Conservation (phyloP, 2,113 vertebrate species). For the Phyllostomus hastatus region DNA sequence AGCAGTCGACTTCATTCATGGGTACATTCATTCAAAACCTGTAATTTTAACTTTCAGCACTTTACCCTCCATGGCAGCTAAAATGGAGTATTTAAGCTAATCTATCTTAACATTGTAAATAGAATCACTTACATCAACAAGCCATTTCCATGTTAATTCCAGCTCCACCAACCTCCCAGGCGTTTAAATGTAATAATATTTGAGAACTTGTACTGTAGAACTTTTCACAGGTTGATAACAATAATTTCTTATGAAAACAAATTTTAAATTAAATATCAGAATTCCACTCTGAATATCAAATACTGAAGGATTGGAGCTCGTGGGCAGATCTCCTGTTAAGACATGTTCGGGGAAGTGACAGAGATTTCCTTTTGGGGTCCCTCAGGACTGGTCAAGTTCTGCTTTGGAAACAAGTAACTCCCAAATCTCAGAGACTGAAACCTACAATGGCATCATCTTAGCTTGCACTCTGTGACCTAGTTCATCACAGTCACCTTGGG, state of each 20-base stretch:
- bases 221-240: background rate
- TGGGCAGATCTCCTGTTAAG: background rate
- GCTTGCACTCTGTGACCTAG: background rate
- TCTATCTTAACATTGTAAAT: slow-evolving; percentile 61
- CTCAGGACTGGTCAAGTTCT: background rate
- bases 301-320: background rate
- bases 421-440: background rate
- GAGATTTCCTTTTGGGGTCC: background rate
- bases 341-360: background rate
- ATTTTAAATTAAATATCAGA: background rate
- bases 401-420: background rate
- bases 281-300: background rate
- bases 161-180: background rate
- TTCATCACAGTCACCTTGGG: background rate
- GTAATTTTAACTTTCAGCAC: slow-evolving; percentile 68
- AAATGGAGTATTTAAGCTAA: slow-evolving; percentile 46
- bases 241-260: slow-evolving; percentile 20
- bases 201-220: background rate
- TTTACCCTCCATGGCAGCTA: slow-evolving; percentile 45
- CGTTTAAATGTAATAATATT: slow-evolving; percentile 56
- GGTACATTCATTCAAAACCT: slow-evolving; percentile 60
- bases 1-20: slow-evolving; percentile 54
- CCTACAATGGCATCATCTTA: background rate
- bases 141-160: slow-evolving; percentile 33
- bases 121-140: slow-evolving; percentile 53